phyloP scores from a whole-genome alignment of 1,140 invertebrate genomes.

The Caerostris extrusa region DNA sequence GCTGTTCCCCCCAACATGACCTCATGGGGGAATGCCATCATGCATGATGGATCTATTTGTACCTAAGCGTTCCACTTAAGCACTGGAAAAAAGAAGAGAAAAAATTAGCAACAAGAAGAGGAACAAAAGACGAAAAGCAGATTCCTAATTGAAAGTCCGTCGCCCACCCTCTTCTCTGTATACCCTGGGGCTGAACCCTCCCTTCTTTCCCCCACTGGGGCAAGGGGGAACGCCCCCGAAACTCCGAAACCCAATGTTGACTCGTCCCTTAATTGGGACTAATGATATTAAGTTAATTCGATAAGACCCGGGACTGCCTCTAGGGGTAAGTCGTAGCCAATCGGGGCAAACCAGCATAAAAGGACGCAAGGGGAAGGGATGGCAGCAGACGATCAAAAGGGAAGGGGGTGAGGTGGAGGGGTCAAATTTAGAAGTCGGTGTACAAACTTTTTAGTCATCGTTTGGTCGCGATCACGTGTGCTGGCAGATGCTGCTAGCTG shows the following conservation, averaged over 20 bases:
- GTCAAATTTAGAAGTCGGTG: conserved; percentile 70
- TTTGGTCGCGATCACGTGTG: conserved; percentile 60
- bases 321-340: conserved; percentile 72
- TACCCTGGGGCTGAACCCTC: conserved; percentile 58
- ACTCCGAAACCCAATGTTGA: conserved; percentile 75
- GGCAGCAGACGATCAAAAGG: conserved; percentile 45
- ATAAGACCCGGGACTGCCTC: conserved; percentile 64
- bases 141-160: conserved; percentile 76
- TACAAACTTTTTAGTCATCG: conserved; percentile 77
- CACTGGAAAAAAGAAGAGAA: conserved; percentile 33
- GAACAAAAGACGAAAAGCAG: conserved; percentile 70
- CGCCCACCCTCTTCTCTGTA: conserved; percentile 66
- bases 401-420: not conserved
- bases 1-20: conserved; percentile 22
- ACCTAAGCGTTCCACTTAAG: conserved; percentile 56
- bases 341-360: conserved; percentile 48
- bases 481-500: conserved; percentile 46
- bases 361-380: conserved; percentile 21
- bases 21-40: conserved; percentile 1
- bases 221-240: conserved; percentile 62
- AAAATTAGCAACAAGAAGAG: conserved; percentile 38
- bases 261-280: conserved; percentile 76
- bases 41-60: conserved; percentile 57
- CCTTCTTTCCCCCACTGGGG: conserved; percentile 6
- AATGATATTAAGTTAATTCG: conserved; percentile 76